Conservation (phyloP, 2,888 invertebrate genomes). For the Zelleria hepariella region DNA sequence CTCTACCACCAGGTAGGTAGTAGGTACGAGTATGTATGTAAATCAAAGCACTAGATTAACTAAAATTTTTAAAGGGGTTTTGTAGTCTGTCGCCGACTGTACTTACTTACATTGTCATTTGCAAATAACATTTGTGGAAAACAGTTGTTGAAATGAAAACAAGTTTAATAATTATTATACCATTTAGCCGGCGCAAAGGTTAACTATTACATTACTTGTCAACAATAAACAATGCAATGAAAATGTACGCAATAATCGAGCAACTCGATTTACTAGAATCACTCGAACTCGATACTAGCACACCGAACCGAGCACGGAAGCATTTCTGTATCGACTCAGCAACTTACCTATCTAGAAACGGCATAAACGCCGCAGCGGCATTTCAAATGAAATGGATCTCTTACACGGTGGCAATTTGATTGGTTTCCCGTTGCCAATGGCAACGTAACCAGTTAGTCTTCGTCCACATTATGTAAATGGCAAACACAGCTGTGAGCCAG, state of each 20-base stretch:
- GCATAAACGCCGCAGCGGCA: constrained; percentile 11
- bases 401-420: constrained; percentile 20
- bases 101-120: too few relatives aligned
- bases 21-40: too few relatives aligned
- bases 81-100: too few relatives aligned
- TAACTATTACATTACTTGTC: not conserved
- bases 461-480: constrained; percentile 48
- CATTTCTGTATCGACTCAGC: constrained; percentile 1
- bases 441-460: constrained; percentile 29
- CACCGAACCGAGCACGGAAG: not conserved
- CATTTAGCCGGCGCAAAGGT: not conserved
- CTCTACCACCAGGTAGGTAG: too few relatives aligned
- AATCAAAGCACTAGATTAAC: too few relatives aligned
- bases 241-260: not conserved
- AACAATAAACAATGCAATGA: not conserved
- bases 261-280: too few relatives aligned
- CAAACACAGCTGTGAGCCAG: constrained; percentile 42
- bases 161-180: not conserved
- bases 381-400: constrained; percentile 20
- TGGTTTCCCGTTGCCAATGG: constrained; percentile 22
- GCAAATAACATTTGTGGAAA: not conserved
- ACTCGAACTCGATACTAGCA: not conserved
- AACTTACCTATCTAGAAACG: not conserved
- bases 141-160: not conserved
- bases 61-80: too few relatives aligned